Base-by-base conservation (phyloP, 2,113 vertebrate genomes). In the Cyprinodon variegatus region DNA sequence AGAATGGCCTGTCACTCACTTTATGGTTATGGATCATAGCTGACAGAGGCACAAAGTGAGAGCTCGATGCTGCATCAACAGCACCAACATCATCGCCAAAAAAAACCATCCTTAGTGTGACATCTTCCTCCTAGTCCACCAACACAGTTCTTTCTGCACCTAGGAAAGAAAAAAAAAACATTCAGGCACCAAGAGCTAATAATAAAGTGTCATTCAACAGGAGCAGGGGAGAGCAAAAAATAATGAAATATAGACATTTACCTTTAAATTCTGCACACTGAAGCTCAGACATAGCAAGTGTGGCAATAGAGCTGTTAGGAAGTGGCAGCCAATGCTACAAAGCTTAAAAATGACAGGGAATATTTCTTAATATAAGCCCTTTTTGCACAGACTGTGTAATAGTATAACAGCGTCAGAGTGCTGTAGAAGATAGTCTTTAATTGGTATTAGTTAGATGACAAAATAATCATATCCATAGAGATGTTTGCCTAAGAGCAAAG, bases 41-140 rank as follows among this genome's bases (percentile, higher is more conserved):
- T 89, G 88, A 90, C 88, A 92, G 87, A 91, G 89, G 83, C 86
- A 91, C 90, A 91, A 90, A 92, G 91, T 88, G 84, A 90, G 89
- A 88, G 86, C 87, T 90, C 83, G 84, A 88, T 78, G 76, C 90
- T 88, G 88, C 90, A 88, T 83, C 91, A 86, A 91, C 89, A 88
- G 89, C 81, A 83, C 86, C 86, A 88, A 89, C 89, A 92, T 92
- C 90, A 91, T 91, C 90, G 90, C 91, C 88, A 83, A 85, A 84
- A 84, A 90, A 91, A 88, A 81, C 84, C 89, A 89, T 91, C 89
- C 86, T 86, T 75, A 82, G 88, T 79, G 78, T 92, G 92, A 92
- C 91, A 92, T 93, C 92, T 92, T 93, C 86, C 89, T 93, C 88
- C 83, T 82, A 68, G 82, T 84, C 77, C 83, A 83, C 73, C 84